Conservation (phyloP, 2,888 invertebrate genomes). For the Aromia moschata region DNA sequence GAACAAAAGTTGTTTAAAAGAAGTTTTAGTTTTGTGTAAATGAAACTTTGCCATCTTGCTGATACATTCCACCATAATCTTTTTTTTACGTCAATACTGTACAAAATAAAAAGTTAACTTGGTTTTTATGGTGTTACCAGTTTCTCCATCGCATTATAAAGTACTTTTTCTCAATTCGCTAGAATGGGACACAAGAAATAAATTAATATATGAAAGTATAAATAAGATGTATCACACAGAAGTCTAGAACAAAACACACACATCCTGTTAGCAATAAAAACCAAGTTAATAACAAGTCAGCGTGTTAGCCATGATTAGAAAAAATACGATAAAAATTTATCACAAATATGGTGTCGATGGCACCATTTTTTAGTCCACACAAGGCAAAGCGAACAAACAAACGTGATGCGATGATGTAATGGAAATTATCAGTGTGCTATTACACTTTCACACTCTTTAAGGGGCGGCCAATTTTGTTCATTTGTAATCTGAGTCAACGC, state of each 20-base stretch:
- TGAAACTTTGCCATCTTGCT: no score
- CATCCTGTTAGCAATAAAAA: conserved; percentile 35
- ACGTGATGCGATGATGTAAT: conserved; percentile 29
- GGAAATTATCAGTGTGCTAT: conserved; percentile 58
- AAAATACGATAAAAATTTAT: conserved; percentile 21
- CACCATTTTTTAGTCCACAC: conserved; percentile 1
- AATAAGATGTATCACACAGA: conserved; percentile 11
- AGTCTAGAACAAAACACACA: conserved; percentile 31
- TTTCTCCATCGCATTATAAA: conserved; percentile 49
- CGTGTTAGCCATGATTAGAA: conserved; percentile 22
- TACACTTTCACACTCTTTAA: conserved; percentile 53
- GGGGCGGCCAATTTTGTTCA: conserved; percentile 58
- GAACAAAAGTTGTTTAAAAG: no score
- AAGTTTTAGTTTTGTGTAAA: no score
- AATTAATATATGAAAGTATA: conserved; percentile 18
- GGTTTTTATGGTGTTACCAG: conserved; percentile 46
- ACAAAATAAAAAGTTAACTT: conserved; percentile 37
- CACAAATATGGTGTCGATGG: conserved; percentile 13
- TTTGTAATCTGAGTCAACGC: conserved; percentile 71
- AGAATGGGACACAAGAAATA: conserved; percentile 43
- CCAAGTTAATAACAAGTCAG: conserved; percentile 39
- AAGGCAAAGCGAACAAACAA: conserved; percentile 24
- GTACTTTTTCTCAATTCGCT: conserved; percentile 47
- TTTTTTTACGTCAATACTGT: conserved; percentile 15
- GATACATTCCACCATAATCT: not conserved